Base-by-base conservation (phyloP, 2,888 invertebrate genomes). In the Nephrotoma guestfalica region DNA sequence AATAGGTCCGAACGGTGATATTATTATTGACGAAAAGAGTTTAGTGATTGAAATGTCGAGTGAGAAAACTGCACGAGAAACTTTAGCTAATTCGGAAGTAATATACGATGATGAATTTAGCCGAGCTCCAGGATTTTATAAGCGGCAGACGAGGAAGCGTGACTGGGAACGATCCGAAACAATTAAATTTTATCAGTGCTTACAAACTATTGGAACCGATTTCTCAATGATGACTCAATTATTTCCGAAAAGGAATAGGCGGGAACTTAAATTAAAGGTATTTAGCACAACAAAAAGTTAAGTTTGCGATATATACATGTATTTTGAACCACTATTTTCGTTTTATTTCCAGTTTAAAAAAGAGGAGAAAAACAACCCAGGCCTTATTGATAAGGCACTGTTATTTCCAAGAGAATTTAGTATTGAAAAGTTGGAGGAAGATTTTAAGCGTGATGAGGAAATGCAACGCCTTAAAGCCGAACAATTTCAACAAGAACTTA, bases 201-300 rank as follows among this genome's bases (percentile, higher is more conserved):
- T 99, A 9, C 97, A 96, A 89, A 95, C 95, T 7, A 93, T 98
- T 86, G 98, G 98, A 0, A 97, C 98, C 0, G 98, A 99, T 92
- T 99, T 99, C 91, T 94, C 96, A 4, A 92, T 98, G 86, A 98
- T 99, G 97, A 93, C 95, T 87, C 93, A 94, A 86, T 92, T 97
- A 83, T 98, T 98, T 92, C 95, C 97, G 0, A 94, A 94, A 83
- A 93, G 98, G 87, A 94, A 94, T 0, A 92, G 98, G 11, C 92
- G 94, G 86, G 98, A 98, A 89, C 92, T 99, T 9, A 98, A 98
- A 91, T 92, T 96, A 43, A 99, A 99, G 92, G 93, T 93, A 51
- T 30, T 86, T 30, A 30, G 51, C 15, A 57, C 6, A 6, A 15
- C 5, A 30, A 57, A 15, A 30, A 71, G 11, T 30, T 7, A n/a